A percentile compares a stretch with the other conserved stretches of the same genome.
Conservation (phyloP, 35 echinoderm and acorn worm genomes). For the Amphiura filiformis region DNA sequence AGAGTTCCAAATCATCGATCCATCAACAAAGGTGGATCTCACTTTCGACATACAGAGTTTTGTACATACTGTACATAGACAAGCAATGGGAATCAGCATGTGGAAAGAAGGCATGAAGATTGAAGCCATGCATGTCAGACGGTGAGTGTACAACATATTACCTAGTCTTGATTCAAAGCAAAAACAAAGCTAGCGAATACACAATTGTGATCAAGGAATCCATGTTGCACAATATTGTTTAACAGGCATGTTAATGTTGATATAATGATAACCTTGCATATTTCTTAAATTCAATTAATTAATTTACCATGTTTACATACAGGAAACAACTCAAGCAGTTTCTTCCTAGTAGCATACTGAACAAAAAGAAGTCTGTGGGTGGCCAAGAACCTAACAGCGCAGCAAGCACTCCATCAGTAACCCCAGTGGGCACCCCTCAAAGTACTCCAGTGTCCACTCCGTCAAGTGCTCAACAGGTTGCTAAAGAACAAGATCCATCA, state of each 20-base stretch:
- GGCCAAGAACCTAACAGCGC: conserved; percentile 24
- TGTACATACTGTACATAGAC: conserved; percentile 83
- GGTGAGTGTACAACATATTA: too few species aligned
- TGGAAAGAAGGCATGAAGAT: conserved; percentile 98
- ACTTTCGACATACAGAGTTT: conserved; percentile 98
- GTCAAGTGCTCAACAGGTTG: neutral
- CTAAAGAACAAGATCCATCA: neutral
- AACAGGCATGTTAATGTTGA: too few species aligned
- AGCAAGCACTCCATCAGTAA: conserved; percentile 36
- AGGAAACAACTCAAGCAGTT: conserved; percentile 91
- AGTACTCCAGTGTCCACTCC: conserved; percentile 1
- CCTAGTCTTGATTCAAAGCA: too few species aligned
- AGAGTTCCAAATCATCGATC: conserved; percentile 83
- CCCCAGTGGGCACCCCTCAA: conserved; percentile 15
- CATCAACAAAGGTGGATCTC: conserved; percentile 84
- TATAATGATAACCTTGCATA: too few species aligned
- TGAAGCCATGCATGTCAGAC: conserved; percentile 94
- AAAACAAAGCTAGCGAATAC: too few species aligned
- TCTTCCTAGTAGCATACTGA: conserved; percentile 80
- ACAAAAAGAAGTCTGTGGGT: conserved; percentile 84
- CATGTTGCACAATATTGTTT: too few species aligned
- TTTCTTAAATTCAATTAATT: too few species aligned
- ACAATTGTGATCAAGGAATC: too few species aligned
- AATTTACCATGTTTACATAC: neutral
- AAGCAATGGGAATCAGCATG: conserved; percentile 61